Evolutionary conservation across 2,797 vertebrate species (phyloP), one percentile per base, ranked within the genome.

Genomic region (Semotilus atromaculatus): DNA sequence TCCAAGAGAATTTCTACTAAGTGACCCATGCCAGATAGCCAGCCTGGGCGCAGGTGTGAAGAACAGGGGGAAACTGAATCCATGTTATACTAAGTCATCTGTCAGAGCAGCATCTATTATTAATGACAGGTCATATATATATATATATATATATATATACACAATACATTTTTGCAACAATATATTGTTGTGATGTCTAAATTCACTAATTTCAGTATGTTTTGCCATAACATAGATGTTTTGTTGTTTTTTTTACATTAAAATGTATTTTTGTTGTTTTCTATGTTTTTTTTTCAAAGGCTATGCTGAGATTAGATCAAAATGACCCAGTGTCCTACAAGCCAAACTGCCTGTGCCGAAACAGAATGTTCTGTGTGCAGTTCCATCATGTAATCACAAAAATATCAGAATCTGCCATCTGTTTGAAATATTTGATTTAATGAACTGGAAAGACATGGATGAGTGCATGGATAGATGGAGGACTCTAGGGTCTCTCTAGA

Each of bases 41-140:
- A 82, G 85, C 88, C 67, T 81, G 75, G 40, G 74, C 51, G 6
- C 85, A 88, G 82, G 86, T 86, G 71, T 75, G 26, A 53, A 53
- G 70, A 88, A 86, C 82, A 64, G 55, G 73, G 60, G 78, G 80
- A 48, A 75, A 77, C 43, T 31, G 7, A 74, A 80, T 73, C 77
- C 75, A 38, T 68, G 55, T 58, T 38, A 67, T 55, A 77, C 73
- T 68, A 43, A 68, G 60, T 83, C 72, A 76, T 66, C 58, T 53
- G 45, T 67, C n/a, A 67, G n/a, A 26, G 23, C 62, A 75, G 81
- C 21, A 67, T 76, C 72, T 55, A 38, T 75, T 34, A 66, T 31
- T 34, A 40, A 55, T 67, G 43, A 55, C 34, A 55, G 23, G 43
- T 76, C 36, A 53, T 51, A 51, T 11, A 29, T 48, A 9, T 10